A percentile compares a stretch with the other conserved stretches of the same genome.
These are phyloP conservation scores for Alviniconcha strummeri DNA, from an alignment of 2,888 invertebrate genomes.

Conservation along the genomic window DNA sequence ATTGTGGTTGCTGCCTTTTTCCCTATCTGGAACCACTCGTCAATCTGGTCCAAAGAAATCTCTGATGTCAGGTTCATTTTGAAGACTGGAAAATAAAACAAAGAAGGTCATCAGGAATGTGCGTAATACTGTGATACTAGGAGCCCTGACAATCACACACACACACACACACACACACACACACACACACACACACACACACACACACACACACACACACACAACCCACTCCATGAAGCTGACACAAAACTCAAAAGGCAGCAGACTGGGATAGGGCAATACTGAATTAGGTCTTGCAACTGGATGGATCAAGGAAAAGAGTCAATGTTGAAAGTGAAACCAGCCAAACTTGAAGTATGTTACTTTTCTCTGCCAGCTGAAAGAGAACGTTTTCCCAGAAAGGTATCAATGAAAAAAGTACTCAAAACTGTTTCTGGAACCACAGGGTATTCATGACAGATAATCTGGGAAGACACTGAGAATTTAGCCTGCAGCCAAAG, in stretches of 20 bases:
- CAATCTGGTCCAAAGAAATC: conserved; percentile 62
- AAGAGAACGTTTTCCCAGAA: too few relatives aligned
- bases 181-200: conserved; percentile 11
- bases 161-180: conserved; percentile 9
- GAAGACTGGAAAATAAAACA: not conserved
- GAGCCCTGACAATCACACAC: not conserved
- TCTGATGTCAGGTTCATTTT: conserved; percentile 48
- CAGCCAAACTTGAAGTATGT: too few relatives aligned
- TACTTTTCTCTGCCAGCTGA: too few relatives aligned
- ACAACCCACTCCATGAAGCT: not conserved
- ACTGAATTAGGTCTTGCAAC: too few relatives aligned
- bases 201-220: conserved; percentile 12
- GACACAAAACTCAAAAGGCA: not conserved
- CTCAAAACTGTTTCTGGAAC: too few relatives aligned
- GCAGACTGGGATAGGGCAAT: too few relatives aligned
- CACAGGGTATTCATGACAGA: too few relatives aligned
- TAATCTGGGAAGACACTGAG: too few relatives aligned
- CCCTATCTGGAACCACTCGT: conserved; percentile 68
- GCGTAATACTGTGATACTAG: not conserved
- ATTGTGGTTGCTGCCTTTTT: conserved; percentile 46
- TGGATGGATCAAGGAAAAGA: too few relatives aligned
- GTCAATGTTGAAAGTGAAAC: too few relatives aligned
- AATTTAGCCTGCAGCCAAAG: too few relatives aligned
- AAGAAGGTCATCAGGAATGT: not conserved
- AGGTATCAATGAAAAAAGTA: too few relatives aligned